Conservation (phyloP, 1,140 invertebrate genomes). For the Pantala flavescens region DNA sequence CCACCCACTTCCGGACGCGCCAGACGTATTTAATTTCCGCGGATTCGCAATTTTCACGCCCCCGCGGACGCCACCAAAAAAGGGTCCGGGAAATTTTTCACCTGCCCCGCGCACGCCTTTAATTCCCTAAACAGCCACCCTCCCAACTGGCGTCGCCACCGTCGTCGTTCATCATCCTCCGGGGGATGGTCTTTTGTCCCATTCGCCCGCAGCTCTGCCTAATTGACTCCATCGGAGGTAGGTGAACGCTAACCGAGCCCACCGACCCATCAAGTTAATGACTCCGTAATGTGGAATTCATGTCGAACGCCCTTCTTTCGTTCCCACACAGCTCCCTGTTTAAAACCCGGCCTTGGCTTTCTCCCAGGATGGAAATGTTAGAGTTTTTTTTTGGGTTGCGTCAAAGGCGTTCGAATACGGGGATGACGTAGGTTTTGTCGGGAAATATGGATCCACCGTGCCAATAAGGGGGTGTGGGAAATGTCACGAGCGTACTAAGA, state of each 20-base stretch:
- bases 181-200: not conserved
- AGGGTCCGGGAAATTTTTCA: not conserved
- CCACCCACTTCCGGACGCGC: too few relatives aligned
- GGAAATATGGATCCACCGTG: too few relatives aligned
- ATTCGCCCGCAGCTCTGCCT: not conserved
- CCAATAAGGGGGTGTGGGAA: too few relatives aligned
- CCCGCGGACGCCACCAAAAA: too few relatives aligned
- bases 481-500: too few relatives aligned
- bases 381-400: too few relatives aligned
- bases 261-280: not conserved
- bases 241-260: not conserved
- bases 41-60: too few relatives aligned
- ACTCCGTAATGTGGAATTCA: slow-evolving; percentile 5
- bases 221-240: slow-evolving; percentile 1
- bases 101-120: not conserved
- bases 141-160: not conserved
- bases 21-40: too few relatives aligned
- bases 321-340: not conserved
- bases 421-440: too few relatives aligned
- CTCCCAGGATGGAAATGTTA: not conserved
- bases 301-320: not conserved
- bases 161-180: not conserved
- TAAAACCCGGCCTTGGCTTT: not conserved
- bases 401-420: too few relatives aligned
- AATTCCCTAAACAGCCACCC: not conserved